Conservation (phyloP, 2,797 vertebrate species). For the Scleropages formosus region DNA sequence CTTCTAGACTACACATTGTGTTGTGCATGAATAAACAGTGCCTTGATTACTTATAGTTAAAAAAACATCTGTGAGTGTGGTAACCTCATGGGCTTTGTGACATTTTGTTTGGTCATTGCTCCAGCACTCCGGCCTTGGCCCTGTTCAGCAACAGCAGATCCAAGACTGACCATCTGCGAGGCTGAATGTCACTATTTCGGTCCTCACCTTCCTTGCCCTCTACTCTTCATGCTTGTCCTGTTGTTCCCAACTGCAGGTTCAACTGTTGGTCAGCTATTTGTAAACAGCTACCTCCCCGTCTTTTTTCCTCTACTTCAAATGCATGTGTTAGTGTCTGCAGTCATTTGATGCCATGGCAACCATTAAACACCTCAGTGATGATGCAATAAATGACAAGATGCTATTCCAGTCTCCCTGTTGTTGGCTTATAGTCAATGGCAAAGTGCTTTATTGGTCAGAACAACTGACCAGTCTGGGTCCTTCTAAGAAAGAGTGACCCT, state of each 20-base stretch:
- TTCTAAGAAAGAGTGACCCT: no score
- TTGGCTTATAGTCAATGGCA: not conserved
- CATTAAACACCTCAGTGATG: not conserved
- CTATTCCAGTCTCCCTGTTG: not conserved
- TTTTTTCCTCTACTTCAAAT: not conserved
- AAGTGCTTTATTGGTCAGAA: not conserved
- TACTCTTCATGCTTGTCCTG: conserved; percentile 10
- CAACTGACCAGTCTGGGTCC: not conserved
- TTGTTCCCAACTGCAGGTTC: not conserved
- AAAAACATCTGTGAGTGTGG: not conserved
- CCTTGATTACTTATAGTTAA: no score
- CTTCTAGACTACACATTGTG: no score
- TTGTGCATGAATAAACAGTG: no score
- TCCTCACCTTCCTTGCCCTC: conserved; percentile 25
- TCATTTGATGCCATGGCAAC: not conserved
- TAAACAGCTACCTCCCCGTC: not conserved
- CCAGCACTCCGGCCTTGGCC: not conserved
- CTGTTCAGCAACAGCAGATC: not conserved
- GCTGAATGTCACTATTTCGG: conserved; percentile 18
- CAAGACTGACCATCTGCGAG: not conserved
- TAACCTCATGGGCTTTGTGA: not conserved
- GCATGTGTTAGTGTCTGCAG: not conserved
- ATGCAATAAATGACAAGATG: not conserved
- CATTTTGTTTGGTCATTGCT: not conserved
- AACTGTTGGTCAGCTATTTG: not conserved